Base-by-base conservation (phyloP, 2,113 vertebrate genomes). In the Tupaia chinensis region DNA sequence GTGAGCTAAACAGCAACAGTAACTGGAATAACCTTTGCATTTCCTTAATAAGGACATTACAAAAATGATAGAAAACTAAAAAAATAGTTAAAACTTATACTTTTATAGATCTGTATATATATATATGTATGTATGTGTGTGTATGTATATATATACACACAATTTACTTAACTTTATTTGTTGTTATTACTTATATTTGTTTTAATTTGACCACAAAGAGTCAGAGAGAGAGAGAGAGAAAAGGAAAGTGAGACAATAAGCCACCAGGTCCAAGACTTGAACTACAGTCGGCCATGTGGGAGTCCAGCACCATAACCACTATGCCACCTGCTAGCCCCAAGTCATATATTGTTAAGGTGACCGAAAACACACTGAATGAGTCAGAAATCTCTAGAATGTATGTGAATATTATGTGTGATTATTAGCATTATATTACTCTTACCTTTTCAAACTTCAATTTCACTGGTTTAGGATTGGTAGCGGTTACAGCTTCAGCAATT, bases 401-500 rank as follows among this genome's bases (percentile, higher is more conserved):
- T 65, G 11, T 27, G 3, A 86, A 85, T 78, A 74, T 89, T 69
- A 16, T 61, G 79, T 17, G 3, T 73, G 22, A 89, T 63, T 70
- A 17, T 60, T 79, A 79, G 53, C 69, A 34, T 84, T 77, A 29
- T 44, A 92, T 27, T 96, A 95, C 53, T 96, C 97, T 98, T 98
- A 99, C 99, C 99, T 99, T 99, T 98, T 99, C 99, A 98, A 99
- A 99, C 98, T 99, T 99, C 89, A 99, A 97, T 96, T 99, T 99
- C 95, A 99, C 99, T 9, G 99, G 99, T 90, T 99, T 99, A 66
- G 99, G 99, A 97, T 99, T 99, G 97, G 99, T 99, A 85, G 99
- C 99, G 17, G 99, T 99, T 97, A 99, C 99, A 15, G 99, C 99
- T 98, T 99, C 99, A 14, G 99, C 99, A 92, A 99, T 99, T 98